Conservation (phyloP, 2,888 invertebrate species). For the Microdon myrmicae region DNA sequence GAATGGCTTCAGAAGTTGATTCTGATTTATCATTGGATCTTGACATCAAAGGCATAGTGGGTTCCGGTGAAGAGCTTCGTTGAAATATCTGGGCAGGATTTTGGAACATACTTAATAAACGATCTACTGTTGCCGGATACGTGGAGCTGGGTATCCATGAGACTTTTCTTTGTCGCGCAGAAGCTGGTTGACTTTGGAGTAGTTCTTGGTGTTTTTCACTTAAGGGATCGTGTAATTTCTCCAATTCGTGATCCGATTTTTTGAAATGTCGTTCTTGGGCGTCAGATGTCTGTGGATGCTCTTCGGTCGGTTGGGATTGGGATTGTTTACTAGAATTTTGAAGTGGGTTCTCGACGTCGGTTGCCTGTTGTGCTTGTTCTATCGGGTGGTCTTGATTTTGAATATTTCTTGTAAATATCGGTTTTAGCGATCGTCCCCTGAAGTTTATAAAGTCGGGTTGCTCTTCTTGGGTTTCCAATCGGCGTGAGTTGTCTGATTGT, state of each 20-base stretch:
- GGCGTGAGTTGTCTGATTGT: too few species aligned
- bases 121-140: conserved; percentile 72
- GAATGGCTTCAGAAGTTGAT: conserved; percentile 22
- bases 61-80: conserved; percentile 64
- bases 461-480: too few species aligned
- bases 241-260: conserved; percentile 5
- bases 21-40: conserved; percentile 13
- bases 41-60: conserved; percentile 24
- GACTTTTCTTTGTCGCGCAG: conserved; percentile 70
- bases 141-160: conserved; percentile 71
- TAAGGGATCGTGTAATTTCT: neutral
- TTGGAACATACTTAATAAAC: conserved; percentile 74
- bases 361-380: too few species aligned
- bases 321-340: too few species aligned
- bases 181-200: conserved; percentile 54
- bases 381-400: too few species aligned
- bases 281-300: conserved; percentile 6
- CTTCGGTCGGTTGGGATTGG: too few species aligned
- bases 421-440: too few species aligned
- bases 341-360: too few species aligned
- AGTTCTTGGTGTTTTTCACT: neutral
- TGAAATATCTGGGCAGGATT: conserved; percentile 73
- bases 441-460: too few species aligned
- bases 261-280: conserved; percentile 22
- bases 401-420: too few species aligned